Evolutionary conservation across 2,888 invertebrate species (phyloP).

Genomic region (Eilema depressum): DNA sequence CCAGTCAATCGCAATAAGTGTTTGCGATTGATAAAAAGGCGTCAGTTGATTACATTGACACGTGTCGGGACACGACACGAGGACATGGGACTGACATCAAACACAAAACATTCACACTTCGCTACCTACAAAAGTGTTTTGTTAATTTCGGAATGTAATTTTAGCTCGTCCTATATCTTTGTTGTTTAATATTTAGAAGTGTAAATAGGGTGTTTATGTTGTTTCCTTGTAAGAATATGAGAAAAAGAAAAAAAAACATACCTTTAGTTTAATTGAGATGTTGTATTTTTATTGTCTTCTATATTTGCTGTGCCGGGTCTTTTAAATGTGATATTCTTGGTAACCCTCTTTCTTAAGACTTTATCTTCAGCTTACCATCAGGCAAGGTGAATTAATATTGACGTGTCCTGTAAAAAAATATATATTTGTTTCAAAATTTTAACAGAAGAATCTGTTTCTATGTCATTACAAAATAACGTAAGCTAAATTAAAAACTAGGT

Average conservation of each 20-base stretch:
- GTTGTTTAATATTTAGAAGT: slow-evolving; percentile 8
- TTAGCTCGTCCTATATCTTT: slow-evolving; percentile 23
- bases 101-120: slow-evolving; percentile 46
- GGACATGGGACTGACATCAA: slow-evolving; percentile 53
- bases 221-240: background rate
- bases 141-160: slow-evolving; percentile 53
- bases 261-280: background rate
- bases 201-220: background rate
- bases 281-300: too few relatives aligned
- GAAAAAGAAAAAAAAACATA: background rate
- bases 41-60: slow-evolving; percentile 56
- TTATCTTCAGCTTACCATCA: too few relatives aligned
- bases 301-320: too few relatives aligned
- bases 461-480: too few relatives aligned
- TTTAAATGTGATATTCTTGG: too few relatives aligned
- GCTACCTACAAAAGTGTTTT: slow-evolving; percentile 42
- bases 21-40: slow-evolving; percentile 60
- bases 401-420: too few relatives aligned
- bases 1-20: slow-evolving; percentile 47
- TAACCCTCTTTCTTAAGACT: too few relatives aligned
- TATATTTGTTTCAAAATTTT: too few relatives aligned
- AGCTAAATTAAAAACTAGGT: background rate
- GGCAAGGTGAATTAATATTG: too few relatives aligned
- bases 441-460: too few relatives aligned
- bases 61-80: slow-evolving; percentile 42